Evolutionary conservation across 2,888 invertebrate genomes (phyloP).

Genomic region (Erebia palarica): DNA sequence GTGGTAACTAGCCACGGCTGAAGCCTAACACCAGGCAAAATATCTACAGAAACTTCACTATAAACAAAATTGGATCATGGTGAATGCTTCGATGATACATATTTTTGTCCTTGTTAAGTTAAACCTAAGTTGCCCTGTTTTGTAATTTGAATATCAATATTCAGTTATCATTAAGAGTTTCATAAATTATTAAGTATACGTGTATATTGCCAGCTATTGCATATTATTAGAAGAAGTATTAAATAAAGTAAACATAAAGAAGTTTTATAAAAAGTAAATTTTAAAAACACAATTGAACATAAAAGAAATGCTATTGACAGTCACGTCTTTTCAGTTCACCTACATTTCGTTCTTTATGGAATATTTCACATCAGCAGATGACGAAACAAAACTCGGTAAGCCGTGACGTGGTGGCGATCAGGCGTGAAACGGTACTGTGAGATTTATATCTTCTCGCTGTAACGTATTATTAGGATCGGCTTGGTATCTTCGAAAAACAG

Average conservation of each 20-base stretch:
- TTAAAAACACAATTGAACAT: conserved; percentile 6
- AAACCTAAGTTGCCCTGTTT: too few relatives aligned
- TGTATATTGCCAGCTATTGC: background rate
- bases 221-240: background rate
- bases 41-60: too few relatives aligned
- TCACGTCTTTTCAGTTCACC: conserved; percentile 25
- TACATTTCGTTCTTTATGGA: conserved; percentile 28
- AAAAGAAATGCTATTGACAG: conserved; percentile 6
- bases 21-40: too few relatives aligned
- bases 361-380: conserved; percentile 47
- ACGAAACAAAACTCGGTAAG: conserved; percentile 64
- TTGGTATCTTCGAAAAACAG: conserved; percentile 27
- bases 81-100: too few relatives aligned
- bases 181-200: background rate
- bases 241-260: background rate
- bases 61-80: too few relatives aligned
- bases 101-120: too few relatives aligned
- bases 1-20: too few relatives aligned
- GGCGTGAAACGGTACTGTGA: conserved; percentile 61
- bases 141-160: too few relatives aligned
- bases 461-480: conserved; percentile 40
- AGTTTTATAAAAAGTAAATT: background rate
- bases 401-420: conserved; percentile 59
- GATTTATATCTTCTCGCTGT: conserved; percentile 44
- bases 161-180: background rate